phyloP scores from a whole-genome alignment of 2,113 vertebrate species.

The Spermophilus dauricus region DNA sequence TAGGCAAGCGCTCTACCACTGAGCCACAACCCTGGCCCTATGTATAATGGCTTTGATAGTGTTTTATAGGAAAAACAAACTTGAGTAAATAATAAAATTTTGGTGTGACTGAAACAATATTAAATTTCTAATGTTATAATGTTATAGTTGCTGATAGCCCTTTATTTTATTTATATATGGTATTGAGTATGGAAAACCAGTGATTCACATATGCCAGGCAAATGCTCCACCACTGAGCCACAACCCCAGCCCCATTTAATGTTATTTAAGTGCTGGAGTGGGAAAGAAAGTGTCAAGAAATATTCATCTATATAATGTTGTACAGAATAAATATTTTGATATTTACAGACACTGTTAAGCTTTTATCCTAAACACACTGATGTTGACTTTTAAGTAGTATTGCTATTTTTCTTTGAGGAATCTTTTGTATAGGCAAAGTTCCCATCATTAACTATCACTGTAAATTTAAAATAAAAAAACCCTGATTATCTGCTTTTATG shows the following conservation, averaged over 20 bases:
- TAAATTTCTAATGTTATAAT: background rate
- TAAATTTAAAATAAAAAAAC: background rate
- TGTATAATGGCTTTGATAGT: conserved; percentile 12
- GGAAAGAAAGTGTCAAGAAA: conserved; percentile 1
- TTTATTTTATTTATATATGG: too few relatives aligned
- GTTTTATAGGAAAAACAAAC: background rate
- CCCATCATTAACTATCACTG: background rate
- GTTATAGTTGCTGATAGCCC: too few relatives aligned
- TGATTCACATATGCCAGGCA: too few relatives aligned
- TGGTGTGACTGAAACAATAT: background rate
- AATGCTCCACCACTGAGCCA: too few relatives aligned
- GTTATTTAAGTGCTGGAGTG: background rate
- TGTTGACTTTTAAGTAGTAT: background rate
- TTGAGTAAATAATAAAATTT: conserved; percentile 30
- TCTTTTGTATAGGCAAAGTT: background rate
- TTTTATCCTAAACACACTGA: background rate
- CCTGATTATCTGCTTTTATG: background rate
- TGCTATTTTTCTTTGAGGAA: background rate
- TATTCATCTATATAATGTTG: background rate
- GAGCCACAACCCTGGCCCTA: background rate
- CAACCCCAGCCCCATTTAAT: background rate
- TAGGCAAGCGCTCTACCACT: too few relatives aligned
- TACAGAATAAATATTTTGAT: background rate
- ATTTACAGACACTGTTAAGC: background rate
- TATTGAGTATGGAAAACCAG: too few relatives aligned